Conservation (phyloP, 2,888 invertebrate genomes). For the Drosophila nigricruria region DNA sequence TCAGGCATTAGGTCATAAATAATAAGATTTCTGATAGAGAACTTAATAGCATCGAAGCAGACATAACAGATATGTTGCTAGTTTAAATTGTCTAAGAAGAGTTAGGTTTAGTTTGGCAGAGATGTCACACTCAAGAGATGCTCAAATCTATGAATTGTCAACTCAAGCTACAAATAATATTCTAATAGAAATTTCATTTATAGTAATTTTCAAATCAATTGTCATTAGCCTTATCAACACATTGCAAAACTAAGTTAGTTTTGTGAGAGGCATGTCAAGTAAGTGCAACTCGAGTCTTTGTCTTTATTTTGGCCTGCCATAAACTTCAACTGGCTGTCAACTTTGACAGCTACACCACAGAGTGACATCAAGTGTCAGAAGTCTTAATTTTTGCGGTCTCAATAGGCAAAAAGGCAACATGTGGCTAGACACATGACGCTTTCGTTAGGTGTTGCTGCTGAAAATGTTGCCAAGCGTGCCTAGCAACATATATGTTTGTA, state of each 20-base stretch:
- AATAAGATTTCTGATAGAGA: too few species aligned
- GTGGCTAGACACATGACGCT: slow-evolving; percentile 34
- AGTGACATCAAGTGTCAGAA: neutral
- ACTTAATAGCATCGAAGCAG: too few species aligned
- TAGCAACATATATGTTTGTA: slow-evolving; percentile 15
- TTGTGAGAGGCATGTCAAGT: neutral
- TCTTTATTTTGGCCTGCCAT: neutral
- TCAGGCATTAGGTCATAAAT: neutral
- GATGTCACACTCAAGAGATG: too few species aligned
- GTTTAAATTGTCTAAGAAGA: too few species aligned
- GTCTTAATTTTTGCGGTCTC: neutral
- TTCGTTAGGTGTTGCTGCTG: slow-evolving; percentile 64
- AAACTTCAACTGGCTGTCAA: slow-evolving; percentile 6
- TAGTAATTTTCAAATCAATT: fast-evolving
- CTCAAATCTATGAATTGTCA: too few species aligned
- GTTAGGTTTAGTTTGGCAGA: too few species aligned
- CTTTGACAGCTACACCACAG: slow-evolving; percentile 1
- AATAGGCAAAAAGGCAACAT: slow-evolving; percentile 3
- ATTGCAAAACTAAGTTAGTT: neutral
- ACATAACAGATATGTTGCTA: too few species aligned
- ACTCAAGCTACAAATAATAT: too few species aligned
- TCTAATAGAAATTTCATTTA: neutral
- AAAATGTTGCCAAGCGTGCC: slow-evolving; percentile 17
- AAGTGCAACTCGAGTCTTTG: neutral
- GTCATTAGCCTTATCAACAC: neutral